Conservation (phyloP, 2,113 vertebrate genomes). For the Cariama cristata region DNA sequence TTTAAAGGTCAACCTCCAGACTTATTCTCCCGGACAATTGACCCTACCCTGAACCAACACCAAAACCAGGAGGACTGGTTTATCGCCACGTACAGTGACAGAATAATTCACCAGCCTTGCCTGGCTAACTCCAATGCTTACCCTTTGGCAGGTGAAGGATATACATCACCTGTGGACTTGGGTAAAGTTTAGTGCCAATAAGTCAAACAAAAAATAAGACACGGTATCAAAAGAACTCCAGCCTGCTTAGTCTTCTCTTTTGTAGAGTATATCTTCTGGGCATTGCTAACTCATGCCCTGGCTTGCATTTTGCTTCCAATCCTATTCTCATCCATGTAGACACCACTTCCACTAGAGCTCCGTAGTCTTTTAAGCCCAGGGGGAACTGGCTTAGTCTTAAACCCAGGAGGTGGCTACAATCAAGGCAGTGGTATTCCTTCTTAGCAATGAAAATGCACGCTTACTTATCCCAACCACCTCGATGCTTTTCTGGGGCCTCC, state of each 20-base stretch:
- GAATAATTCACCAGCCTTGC: background rate
- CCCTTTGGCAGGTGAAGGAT: background rate
- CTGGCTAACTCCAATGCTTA: background rate
- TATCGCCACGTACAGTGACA: background rate
- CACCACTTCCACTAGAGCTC: background rate
- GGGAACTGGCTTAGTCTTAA: background rate
- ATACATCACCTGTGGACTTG: background rate
- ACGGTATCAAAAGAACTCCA: background rate
- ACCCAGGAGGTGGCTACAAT: background rate
- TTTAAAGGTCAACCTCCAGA: conserved; percentile 19
- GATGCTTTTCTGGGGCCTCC: background rate
- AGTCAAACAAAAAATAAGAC: background rate
- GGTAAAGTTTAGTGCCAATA: background rate
- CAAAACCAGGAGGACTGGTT: background rate
- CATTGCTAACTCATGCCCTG: background rate
- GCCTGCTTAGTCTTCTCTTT: background rate
- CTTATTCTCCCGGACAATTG: background rate
- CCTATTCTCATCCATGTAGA: background rate
- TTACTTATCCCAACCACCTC: background rate
- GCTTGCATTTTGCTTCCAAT: background rate
- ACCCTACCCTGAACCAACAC: background rate
- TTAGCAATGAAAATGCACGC: background rate
- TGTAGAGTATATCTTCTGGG: background rate
- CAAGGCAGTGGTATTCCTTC: background rate
- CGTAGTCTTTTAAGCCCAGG: background rate